A percentile compares a stretch with the other conserved stretches of the same genome.
Conservation (phyloP, 2,797 vertebrate genomes). For the Mustela erminea region DNA sequence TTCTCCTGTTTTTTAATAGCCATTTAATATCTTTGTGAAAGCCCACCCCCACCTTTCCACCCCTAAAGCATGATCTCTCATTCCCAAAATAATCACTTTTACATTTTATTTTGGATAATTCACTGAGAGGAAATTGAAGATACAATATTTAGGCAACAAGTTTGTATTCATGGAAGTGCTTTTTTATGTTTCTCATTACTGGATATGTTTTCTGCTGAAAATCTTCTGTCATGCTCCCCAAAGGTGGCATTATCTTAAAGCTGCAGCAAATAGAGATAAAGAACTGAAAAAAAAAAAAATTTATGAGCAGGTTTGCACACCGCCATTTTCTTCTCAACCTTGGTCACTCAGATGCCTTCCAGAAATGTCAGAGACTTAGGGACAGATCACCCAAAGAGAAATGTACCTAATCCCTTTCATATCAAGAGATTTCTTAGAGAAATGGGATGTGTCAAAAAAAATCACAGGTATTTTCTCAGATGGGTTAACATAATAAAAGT, state of each 20-base stretch:
- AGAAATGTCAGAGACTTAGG: not conserved
- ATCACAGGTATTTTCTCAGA: not conserved
- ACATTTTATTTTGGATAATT: conserved; percentile 62
- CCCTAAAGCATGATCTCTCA: not conserved
- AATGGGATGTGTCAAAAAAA: not conserved
- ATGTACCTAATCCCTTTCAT: not conserved
- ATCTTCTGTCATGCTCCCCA: not conserved
- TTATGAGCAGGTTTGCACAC: not conserved
- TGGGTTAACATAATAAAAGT: not conserved
- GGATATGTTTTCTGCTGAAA: conserved; percentile 58
- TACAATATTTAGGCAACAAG: conserved; percentile 53
- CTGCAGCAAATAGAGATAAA: not conserved
- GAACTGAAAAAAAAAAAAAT: not conserved
- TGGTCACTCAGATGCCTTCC: not conserved
- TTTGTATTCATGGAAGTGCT: conserved; percentile 44
- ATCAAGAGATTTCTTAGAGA: conserved; percentile 24
- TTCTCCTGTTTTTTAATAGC: not conserved
- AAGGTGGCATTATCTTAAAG: conserved; percentile 56
- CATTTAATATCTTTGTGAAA: not conserved
- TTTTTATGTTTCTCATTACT: conserved; percentile 51
- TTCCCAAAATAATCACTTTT: conserved; percentile 54
- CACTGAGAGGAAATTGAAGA: conserved; percentile 33
- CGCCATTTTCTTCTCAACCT: not conserved
- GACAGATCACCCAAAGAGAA: conserved; percentile 18
- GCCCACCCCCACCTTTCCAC: too few species aligned